phyloP scores from a whole-genome alignment of 2,797 vertebrate species.

The Limosa lapponica region DNA sequence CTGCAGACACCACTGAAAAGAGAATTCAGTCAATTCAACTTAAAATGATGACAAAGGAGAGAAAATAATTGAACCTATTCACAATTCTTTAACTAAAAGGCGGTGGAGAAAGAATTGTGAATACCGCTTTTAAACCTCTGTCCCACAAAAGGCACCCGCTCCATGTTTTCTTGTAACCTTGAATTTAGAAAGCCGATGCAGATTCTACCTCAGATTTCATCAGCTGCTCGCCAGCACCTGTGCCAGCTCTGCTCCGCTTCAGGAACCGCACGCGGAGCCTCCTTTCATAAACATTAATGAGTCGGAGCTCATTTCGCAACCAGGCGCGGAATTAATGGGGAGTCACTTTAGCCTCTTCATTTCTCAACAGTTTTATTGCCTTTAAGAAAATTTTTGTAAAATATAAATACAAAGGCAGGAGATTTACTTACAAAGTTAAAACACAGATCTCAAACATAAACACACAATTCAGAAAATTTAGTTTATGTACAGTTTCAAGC shows the following conservation, averaged over 20 bases:
- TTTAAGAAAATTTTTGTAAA: conserved; percentile 99
- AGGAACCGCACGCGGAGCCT: not conserved
- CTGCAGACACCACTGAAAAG: not conserved
- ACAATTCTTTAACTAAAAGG: not conserved
- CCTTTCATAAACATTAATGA: not conserved
- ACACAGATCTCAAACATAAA: conserved; percentile 94
- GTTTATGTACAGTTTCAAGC: conserved; percentile 95
- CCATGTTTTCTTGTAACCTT: not conserved
- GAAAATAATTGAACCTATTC: not conserved
- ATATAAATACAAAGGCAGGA: conserved; percentile 99
- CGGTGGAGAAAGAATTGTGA: not conserved
- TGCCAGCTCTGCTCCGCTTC: not conserved
- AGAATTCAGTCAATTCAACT: not conserved
- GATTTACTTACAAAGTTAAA: conserved; percentile 99
- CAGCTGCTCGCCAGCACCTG: not conserved
- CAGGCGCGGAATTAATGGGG: not conserved
- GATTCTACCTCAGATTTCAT: not conserved
- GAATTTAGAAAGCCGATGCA: not conserved
- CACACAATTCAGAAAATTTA: conserved; percentile 93
- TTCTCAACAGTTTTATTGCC: conserved; percentile 90
- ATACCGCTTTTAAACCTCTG: not conserved
- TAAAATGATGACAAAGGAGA: not conserved
- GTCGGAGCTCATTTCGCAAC: not conserved
- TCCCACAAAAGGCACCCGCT: not conserved
- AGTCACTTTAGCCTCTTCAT: conserved; percentile 70